A percentile compares a stretch with the other conserved stretches of the same genome.
Conservation (phyloP, 2,113 vertebrate species). For the Patagioenas fasciata region DNA sequence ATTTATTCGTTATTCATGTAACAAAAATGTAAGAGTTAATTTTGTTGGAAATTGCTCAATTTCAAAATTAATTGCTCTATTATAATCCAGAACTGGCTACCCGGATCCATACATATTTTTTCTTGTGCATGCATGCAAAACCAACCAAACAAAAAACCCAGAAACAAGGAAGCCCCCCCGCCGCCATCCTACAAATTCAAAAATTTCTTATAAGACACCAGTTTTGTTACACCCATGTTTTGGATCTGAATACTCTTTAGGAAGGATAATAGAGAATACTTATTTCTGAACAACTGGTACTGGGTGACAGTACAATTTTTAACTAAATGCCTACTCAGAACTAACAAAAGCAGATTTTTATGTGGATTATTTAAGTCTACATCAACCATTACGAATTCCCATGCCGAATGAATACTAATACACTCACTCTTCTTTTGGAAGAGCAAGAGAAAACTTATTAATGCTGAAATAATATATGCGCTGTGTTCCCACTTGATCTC, state of each 20-base stretch:
- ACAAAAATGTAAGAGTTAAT: neutral
- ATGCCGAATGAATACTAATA: neutral
- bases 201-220: neutral
- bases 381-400: neutral
- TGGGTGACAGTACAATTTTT: neutral
- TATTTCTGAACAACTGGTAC: neutral
- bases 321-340: neutral
- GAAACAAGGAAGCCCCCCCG: neutral
- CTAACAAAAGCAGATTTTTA: neutral
- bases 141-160: neutral
- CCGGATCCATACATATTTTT: neutral
- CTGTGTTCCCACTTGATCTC: neutral
- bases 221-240: neutral
- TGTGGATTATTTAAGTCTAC: neutral
- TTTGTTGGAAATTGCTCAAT: neutral
- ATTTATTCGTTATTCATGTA: neutral
- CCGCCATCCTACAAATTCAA: neutral
- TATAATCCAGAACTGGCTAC: neutral
- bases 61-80: neutral
- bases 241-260: neutral
- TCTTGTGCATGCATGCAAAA: neutral
- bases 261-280: neutral
- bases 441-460: neutral
- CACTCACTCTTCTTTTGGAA: neutral
- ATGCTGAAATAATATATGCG: neutral